Conservation (phyloP, 2,888 invertebrate genomes). For the Villa cingulata region DNA sequence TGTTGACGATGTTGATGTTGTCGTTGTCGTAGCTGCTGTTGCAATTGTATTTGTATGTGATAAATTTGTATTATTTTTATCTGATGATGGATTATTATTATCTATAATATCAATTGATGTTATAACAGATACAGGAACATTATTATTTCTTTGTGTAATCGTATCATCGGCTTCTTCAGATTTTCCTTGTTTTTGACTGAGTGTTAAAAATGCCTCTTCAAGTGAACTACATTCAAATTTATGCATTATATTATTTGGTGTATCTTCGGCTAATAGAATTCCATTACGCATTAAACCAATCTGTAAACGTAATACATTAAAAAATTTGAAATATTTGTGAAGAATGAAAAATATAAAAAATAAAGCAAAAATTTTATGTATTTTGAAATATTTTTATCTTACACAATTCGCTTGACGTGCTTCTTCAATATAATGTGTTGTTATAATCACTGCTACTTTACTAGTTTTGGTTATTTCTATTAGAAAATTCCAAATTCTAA, state of each 20-base stretch:
- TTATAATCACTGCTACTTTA: conserved; percentile 73
- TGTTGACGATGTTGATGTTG: neutral
- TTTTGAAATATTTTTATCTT: conserved; percentile 20
- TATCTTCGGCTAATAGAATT: conserved; percentile 69
- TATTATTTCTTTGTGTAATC: neutral
- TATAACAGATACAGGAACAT: neutral
- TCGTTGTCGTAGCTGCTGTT: conserved; percentile 24
- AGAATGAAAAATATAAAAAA: conserved; percentile 2
- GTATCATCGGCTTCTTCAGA: conserved; percentile 22
- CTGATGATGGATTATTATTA: conserved; percentile 7
- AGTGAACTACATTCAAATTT: conserved; percentile 57
- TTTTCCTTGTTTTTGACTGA: conserved; percentile 47
- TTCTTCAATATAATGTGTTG: conserved; percentile 92
- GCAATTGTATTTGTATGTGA: neutral
- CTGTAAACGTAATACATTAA: no score
- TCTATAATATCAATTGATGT: conserved; percentile 19
- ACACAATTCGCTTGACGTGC: conserved; percentile 69
- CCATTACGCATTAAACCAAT: conserved; percentile 85
- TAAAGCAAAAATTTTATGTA: neutral
- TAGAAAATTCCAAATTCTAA: conserved; percentile 80
- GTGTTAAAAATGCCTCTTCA: conserved; percentile 76
- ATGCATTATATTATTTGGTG: conserved; percentile 56
- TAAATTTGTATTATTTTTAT: neutral
- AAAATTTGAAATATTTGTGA: conserved; percentile 13
- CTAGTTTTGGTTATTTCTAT: conserved; percentile 53